Evolutionary conservation across 35 echinoderm and acorn worm genomes (phyloP), one percentile per base, ranked within the genome.

Genomic region (Apostichopus japonicus): DNA sequence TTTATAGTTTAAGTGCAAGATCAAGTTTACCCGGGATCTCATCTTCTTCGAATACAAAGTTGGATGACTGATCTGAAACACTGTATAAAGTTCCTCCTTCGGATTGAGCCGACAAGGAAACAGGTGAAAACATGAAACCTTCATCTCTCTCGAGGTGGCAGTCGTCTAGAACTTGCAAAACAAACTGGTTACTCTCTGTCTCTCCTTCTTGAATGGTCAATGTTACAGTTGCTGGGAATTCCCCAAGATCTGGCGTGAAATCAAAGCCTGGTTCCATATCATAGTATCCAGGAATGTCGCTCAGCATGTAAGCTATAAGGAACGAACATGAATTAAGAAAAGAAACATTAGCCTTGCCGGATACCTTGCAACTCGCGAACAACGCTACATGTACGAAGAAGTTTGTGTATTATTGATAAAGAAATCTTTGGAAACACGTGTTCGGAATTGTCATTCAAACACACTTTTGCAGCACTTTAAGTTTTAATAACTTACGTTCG

Each of bases 221-320:
- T 6, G 84, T 87, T 16, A 87, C 24, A 23, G 84, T 87, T 7
- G 21, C 54, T 5, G 84, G 84, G 13, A 87, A 44, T 61, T 61
- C 56, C 56, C 84, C 84, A 15, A 87, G 10, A 65, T 54, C 53
- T 4, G 84, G 84, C 5, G 53, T 56, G 57, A 87, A 87, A 71
- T 87, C 84, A 65, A 58, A 62, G 23, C 84, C 84, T 16, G 84
- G 84, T 51, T 87, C 84, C 84, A 87, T 4, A 15, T 87, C 84
- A 58, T 61, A 71, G 63, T 61, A 71, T 8, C 23, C 24, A 8
- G 10, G 15, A 23, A 61, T 87, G 57, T 71, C 84, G 19, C 51
- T 56, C 53, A 71, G n/a, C 54, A 27, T 44, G 15, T 61, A 65
- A 9, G 54, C 84, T 71, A 24, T 10, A 62, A 13, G 21, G 58